Evolutionary conservation across 1,140 invertebrate species (phyloP), one percentile per base, ranked within the genome.

Genomic region (Drosophila sp.): DNA sequence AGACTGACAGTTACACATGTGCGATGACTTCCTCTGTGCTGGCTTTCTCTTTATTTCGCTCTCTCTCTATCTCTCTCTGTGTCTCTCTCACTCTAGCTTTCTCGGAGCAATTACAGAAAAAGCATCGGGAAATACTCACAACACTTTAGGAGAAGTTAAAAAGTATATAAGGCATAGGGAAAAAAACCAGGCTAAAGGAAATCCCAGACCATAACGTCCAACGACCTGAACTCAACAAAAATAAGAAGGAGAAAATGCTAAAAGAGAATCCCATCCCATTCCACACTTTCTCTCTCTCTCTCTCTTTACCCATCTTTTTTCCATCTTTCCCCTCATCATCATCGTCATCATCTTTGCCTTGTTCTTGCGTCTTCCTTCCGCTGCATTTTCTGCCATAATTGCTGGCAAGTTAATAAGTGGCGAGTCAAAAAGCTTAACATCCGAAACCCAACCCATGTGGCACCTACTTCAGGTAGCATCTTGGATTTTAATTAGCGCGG

Each of bases 391-490:
- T 61, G 66, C 70, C 75, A 85, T 85, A 86, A 85, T 85, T 85
- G 83, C 83, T 77, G 78, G 70, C 82, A 81, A 85, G 78, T 80
- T 85, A 85, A 85, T 85, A 85, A 85, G 82, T 85, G 81, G 64
- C 70, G 66, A 68, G 68, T 85, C 77, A 85, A 76, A 77, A 77
- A 77, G 74, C 81, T 80, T 73, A 72, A 70, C 68, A 50, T 50
- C 44, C 44, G 6, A 50, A 50, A 50, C 44, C 23, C 23, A 2
- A 50, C 1, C 23, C 44, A 50, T 25, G 25, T 25, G 25, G 44
- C 44, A 50, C 44, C 44, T 50, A 27, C 23, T 27, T 50, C 23
- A 50, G 27, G 23, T 25, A 27, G 44, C 44, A 50, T 50, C 44
- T 27, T 50, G 44, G 44, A 50, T 50, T 50, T 50, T 50, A 50